Base-by-base conservation (phyloP, 2,113 vertebrate genomes). In the Gavialis gangeticus region DNA sequence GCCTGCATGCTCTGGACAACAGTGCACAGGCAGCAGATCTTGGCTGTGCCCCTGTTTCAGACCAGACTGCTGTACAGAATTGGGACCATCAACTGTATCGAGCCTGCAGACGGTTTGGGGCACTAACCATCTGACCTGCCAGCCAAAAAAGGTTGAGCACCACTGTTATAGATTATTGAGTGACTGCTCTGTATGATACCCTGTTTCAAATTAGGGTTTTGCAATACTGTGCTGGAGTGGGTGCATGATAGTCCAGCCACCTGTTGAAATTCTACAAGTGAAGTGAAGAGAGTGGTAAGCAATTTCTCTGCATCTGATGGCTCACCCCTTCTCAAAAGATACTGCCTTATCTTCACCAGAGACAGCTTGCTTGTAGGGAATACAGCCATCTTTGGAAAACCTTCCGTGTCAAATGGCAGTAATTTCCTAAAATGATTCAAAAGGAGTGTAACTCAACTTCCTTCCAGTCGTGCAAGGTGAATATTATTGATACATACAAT, bases 381-480 rank as follows among this genome's bases (percentile, higher is more conserved):
- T 62, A 66, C 24, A 66, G 64, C 19, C 1, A 91, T 46, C 24
- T 69, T 93, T 88, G 88, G 81, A 92, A 95, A 80, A 90, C 37
- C 24, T 75, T 90, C 75, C 84, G 56, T 11, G 87, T 92, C 30
- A 83, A 56, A 93, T 96, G 94, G 83, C 73, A 79, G 10, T 60
- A 57, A 60, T 94, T 93, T 95, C 92, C 16, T 25, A 78, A 93
- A 96, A 79, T 71, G 12, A 24, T 92, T 91, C 71, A 89, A 14
- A 30, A 82, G 59, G 95, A 93, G 24, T 4, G 37, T 83, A 91
- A 54, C 25, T 93, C 25, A 77, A 92, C 73, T 94, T 25, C 67
- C 63, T 96, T 21, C 10, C 25, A 81, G 66, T 81, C 93, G 82
- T 8, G 15, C 58, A 93, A 82, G 34, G 8, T 71, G 85, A 87